Evolutionary conservation across 2,888 invertebrate genomes (phyloP).

Genomic region (Chaetoderma sp.): DNA sequence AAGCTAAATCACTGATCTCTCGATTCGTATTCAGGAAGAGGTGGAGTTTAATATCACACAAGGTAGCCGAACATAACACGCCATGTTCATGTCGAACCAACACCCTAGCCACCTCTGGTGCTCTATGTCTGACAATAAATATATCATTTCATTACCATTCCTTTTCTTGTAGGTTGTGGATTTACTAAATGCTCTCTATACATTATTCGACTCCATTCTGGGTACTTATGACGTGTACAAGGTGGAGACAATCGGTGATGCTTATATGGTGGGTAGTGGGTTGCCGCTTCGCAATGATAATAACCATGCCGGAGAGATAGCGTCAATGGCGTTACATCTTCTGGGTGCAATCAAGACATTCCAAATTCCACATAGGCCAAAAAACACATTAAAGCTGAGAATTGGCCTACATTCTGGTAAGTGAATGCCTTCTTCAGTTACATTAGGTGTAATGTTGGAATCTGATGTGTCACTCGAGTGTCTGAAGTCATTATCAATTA

Average conservation of each 20-base stretch:
- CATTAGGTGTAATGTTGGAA: too few relatives aligned
- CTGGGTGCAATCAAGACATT: slow-evolving; percentile 62
- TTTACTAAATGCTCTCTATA: slow-evolving; percentile 96
- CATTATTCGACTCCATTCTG: slow-evolving; percentile 95
- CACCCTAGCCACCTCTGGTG: too few relatives aligned
- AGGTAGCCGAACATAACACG: too few relatives aligned
- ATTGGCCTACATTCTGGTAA: slow-evolving; percentile 68
- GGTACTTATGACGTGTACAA: slow-evolving; percentile 98
- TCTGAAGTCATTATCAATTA: too few relatives aligned
- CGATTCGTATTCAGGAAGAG: too few relatives aligned
- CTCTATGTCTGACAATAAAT: too few relatives aligned
- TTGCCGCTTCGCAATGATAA: slow-evolving; percentile 65
- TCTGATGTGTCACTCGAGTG: too few relatives aligned
- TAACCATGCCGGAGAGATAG: slow-evolving; percentile 67
- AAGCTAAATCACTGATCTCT: too few relatives aligned
- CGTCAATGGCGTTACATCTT: slow-evolving; percentile 67
- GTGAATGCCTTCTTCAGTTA: too few relatives aligned
- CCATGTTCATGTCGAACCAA: too few relatives aligned
- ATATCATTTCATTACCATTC: too few relatives aligned
- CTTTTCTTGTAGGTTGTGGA: slow-evolving; percentile 84
- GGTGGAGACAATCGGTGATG: slow-evolving; percentile 74
- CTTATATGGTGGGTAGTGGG: slow-evolving; percentile 67
- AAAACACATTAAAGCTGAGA: slow-evolving; percentile 60
- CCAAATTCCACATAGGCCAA: slow-evolving; percentile 55
- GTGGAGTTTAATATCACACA: too few relatives aligned